Base-by-base conservation (phyloP, 2,888 invertebrate species). In the Lacanobia oleracea region DNA sequence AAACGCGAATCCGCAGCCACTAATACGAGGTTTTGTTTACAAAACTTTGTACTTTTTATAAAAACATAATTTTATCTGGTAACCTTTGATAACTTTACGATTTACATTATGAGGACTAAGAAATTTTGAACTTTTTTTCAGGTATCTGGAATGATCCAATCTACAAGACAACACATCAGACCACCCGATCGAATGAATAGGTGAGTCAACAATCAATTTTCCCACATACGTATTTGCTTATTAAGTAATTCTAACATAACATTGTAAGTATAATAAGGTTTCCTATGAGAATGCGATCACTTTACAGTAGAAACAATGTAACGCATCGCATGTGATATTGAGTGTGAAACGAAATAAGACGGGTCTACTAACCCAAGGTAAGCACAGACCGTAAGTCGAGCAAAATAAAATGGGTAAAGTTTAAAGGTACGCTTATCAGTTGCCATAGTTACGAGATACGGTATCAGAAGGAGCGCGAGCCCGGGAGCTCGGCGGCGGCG, bases 91-190 rank as follows among this genome's bases (percentile, higher is more conserved):
- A 7, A 14, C 14, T 37, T 7, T 37, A 37, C 37, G 16, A 10
- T 16, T 3, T 53, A 12, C 21, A 18, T 27, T 2, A 23, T 57
- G 1, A 37, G 12, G 0, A 43, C 48, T n/a, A 4, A 14, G 12
- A 60, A 61, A 40, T 56, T n/a, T 7, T 37, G 4, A 50, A 60
- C 70, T 94, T 91, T 89, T 27, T 95, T 94, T 67, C 95, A 95
- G 95, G 88, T 92, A 91, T 92, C 88, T 94, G 95, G 93, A 94
- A 95, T 95, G 95, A 92, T 88, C 92, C 90, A 93, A 89, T 87
- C 86, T 87, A 91, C 86, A 84, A 91, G 88, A 81, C 91, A 90
- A 82, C 90, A 89, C 80, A 90, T 92, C 88, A 91, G 89, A 89
- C 93, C 94, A 86, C 93, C 95, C 75, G 93, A 94, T 91, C 94